phyloP scores from a whole-genome alignment of 37 sponge, comb jelly and placozoan genomes.

The Ephydatia muelleri region DNA sequence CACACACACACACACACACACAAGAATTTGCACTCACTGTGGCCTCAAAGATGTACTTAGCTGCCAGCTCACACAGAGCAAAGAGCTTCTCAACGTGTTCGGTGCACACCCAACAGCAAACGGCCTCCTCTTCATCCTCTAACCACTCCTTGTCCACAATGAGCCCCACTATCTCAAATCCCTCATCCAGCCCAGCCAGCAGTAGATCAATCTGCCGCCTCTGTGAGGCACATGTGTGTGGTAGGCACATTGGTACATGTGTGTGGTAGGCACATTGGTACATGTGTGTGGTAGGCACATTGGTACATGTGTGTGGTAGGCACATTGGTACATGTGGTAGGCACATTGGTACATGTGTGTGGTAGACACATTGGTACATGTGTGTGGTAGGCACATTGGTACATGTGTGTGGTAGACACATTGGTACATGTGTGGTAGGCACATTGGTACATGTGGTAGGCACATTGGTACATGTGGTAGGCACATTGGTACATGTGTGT shows the following conservation, averaged over 20 bases:
- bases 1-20: too few species aligned
- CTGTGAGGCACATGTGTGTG: slow-evolving; percentile 10
- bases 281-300: not conserved
- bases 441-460: not conserved
- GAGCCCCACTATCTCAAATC: slow-evolving; percentile 25
- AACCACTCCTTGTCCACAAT: slow-evolving; percentile 12
- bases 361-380: not conserved
- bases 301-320: not conserved
- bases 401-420: too few species aligned
- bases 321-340: not conserved
- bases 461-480: too few species aligned
- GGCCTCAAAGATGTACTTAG: slow-evolving; percentile 18
- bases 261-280: not conserved
- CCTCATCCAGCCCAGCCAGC: slow-evolving; percentile 34
- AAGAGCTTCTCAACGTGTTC: slow-evolving; percentile 23
- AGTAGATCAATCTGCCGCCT: slow-evolving; percentile 47
- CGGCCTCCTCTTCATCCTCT: not conserved
- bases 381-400: not conserved
- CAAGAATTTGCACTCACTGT: slow-evolving; percentile 2
- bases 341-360: not conserved
- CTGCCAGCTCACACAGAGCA: slow-evolving; percentile 9
- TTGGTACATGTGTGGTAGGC: not conserved
- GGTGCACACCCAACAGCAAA: not conserved
- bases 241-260: not conserved
- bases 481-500: not conserved